phyloP scores from a whole-genome alignment of 2,797 vertebrate genomes.

The Orestias chungarensis region DNA sequence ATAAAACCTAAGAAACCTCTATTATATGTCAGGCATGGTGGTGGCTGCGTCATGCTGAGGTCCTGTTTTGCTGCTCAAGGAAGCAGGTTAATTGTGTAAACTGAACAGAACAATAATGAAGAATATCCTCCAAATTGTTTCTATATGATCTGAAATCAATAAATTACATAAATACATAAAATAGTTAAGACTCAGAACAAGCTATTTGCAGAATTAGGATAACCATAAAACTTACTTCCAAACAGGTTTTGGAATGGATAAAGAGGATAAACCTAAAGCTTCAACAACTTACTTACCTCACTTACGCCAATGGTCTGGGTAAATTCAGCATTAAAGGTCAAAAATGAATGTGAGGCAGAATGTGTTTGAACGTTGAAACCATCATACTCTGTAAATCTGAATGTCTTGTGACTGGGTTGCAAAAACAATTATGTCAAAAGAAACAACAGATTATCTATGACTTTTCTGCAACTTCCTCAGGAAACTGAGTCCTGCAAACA shows the following conservation, averaged over 20 bases:
- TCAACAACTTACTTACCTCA: not conserved
- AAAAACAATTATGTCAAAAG: too few species aligned
- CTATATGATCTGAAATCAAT: too few species aligned
- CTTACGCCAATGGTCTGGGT: not conserved
- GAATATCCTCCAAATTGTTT: too few species aligned
- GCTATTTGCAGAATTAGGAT: too few species aligned
- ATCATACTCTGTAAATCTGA: too few species aligned
- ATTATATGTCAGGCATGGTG: not conserved
- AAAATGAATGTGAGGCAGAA: not conserved
- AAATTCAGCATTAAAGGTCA: not conserved
- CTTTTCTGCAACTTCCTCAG: not conserved
- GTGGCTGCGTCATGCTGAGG: not conserved
- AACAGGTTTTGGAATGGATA: not conserved
- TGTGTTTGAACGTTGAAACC: too few species aligned
- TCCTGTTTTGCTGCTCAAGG: not conserved
- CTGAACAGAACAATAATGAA: not conserved
- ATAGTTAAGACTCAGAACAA: too few species aligned
- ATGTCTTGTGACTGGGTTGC: not conserved
- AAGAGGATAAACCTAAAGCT: not conserved
- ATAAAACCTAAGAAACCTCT: not conserved
- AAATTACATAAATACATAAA: too few species aligned
- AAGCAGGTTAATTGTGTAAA: not conserved
- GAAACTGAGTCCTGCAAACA: conserved; percentile 7
- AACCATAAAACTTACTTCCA: not conserved
- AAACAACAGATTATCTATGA: not conserved